phyloP scores from a whole-genome alignment of 2,113 vertebrate genomes.

The Corynorhinus townsendii region DNA sequence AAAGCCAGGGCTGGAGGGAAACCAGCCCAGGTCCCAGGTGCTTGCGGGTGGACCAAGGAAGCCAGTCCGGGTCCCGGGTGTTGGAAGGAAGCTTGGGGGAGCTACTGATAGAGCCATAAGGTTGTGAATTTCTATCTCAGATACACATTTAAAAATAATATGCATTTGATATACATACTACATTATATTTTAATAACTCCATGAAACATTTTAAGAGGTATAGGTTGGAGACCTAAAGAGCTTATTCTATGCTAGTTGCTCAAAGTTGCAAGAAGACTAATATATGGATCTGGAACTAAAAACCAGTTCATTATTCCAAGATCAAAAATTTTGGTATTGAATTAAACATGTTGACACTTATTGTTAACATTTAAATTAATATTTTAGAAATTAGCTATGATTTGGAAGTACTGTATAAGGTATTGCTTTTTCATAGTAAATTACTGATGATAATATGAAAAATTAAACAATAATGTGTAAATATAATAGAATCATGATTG shows the following conservation, averaged over 20 bases:
- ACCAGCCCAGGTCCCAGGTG: too few species aligned
- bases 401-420: not conserved
- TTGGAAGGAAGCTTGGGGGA: too few species aligned
- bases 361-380: not conserved
- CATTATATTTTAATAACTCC: not conserved
- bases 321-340: not conserved
- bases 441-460: constrained; percentile 21
- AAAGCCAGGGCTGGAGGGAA: too few species aligned
- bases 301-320: not conserved
- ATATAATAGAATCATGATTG: not conserved
- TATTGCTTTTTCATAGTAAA: not conserved
- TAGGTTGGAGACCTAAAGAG: not conserved
- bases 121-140: not conserved
- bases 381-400: not conserved
- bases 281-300: not conserved
- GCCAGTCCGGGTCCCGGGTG: too few species aligned
- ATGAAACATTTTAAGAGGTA: not conserved
- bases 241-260: not conserved
- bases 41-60: too few species aligned
- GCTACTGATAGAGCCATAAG: not conserved
- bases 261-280: not conserved
- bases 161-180: not conserved
- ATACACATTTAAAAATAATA: not conserved
- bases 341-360: not conserved
- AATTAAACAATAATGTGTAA: not conserved